Evolutionary conservation across 64 coral and sea anemone species (phyloP), one percentile per base, ranked within the genome.

Genomic region (Stichodactyla helianthus): DNA sequence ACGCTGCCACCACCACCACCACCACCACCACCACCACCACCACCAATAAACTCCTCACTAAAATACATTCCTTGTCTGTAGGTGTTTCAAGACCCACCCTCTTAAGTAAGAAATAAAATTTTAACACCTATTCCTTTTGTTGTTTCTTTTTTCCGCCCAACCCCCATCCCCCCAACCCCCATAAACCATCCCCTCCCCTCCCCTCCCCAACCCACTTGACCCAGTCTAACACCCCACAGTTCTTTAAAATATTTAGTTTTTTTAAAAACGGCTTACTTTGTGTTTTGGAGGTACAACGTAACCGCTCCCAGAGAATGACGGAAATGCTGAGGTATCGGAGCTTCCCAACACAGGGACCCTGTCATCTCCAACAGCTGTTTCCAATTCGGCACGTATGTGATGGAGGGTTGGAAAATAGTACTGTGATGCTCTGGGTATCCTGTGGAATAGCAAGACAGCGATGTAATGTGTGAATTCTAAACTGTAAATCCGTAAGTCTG

Each of bases 351-450:
- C 90, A 52, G 57, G 85, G 26, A 87, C 19, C 80, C 78, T 26
- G 54, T 82, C 78, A 87, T 59, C n/a, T 18, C 59, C 83, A 16
- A 87, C 60, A 9, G 84, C 90, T 15, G 54, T 60, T 71, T 92
- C 90, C 52, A 92, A 51, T 53, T 92, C 90, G 5, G 76, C 85
- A 12, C 52, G 74, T 35, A 87, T 83, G 65, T 92, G 90, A 83
- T 92, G 82, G 51, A 92, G 61, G n/a, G 77, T 87, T 56, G 90
- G 90, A 35, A 87, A 87, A 54, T 92, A 92, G 6, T 53, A 18
- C 59, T 54, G 26, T 53, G 77, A 87, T 6, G 85, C 79, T 28
- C 26, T 31, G 18, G 59, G 67, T 20, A 92, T 82, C 27, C 90
- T 92, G 71, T 26, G 6, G 2, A 31, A 71, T 53, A 71, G 6